A percentile compares a stretch with the other conserved stretches of the same genome.
Evolutionary conservation across 2,888 invertebrate genomes (phyloP).

Genomic region (Galerucella pusilla): DNA sequence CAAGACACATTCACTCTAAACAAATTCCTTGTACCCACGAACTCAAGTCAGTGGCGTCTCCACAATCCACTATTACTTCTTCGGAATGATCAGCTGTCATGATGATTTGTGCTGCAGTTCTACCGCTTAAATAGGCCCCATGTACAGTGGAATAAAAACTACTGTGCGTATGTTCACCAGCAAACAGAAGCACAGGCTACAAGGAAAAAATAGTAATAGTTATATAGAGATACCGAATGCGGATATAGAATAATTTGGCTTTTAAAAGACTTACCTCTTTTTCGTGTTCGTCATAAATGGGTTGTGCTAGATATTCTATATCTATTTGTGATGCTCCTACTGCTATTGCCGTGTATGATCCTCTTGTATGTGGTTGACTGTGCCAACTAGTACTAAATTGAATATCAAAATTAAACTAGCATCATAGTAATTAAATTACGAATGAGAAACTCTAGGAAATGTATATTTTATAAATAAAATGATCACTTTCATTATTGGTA

Average conservation of each 20-base stretch:
- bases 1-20: constrained; percentile 68
- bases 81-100: constrained; percentile 71
- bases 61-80: constrained; percentile 76
- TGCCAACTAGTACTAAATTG: constrained; percentile 87
- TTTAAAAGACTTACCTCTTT: constrained; percentile 70
- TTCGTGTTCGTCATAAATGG: constrained; percentile 79
- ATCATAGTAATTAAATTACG: neutral
- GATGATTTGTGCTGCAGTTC: constrained; percentile 81
- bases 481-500: too few relatives aligned
- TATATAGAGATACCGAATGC: too few relatives aligned
- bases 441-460: too few relatives aligned
- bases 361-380: constrained; percentile 82
- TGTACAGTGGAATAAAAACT: constrained; percentile 96
- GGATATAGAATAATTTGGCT: neutral
- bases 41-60: constrained; percentile 80
- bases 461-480: too few relatives aligned
- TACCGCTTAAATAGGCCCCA: constrained; percentile 91
- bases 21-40: constrained; percentile 91
- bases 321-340: constrained; percentile 90
- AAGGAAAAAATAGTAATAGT: constrained; percentile 43
- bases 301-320: constrained; percentile 87
- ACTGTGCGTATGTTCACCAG: constrained; percentile 95
- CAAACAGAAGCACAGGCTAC: constrained; percentile 87
- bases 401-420: constrained; percentile 3
- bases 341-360: constrained; percentile 92